Base-by-base conservation (phyloP, 2,888 invertebrate species). In the Ischnus inquisitorius region DNA sequence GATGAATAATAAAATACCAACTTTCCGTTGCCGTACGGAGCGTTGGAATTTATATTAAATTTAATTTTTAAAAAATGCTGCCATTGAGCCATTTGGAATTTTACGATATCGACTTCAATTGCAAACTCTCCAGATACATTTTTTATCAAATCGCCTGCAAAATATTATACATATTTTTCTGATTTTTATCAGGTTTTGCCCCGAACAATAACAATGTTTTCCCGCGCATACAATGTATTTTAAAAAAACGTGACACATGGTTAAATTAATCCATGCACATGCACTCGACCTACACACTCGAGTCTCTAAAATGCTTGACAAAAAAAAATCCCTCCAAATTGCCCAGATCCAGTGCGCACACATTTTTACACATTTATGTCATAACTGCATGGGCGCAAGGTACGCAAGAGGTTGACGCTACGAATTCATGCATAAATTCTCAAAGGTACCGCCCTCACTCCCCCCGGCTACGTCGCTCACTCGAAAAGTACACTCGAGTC, bases 401-500 rank as follows among this genome's bases (percentile, higher is more conserved):
- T 41, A 72, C 19, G 60, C 10, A 69, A 71, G 62, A 41, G 77
- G 48, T 75, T 82, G 69, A 79, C 75, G 75, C 72, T 79, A 78
- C 39, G 71, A 79, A 76, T 80, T 75, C 83, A 77, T 83, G 77
- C 74, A 83, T 80, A 80, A 83, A 72, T 77, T 77, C 80, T 80
- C 80, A 80, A 80, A 80, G 67, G 80, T 68, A 34, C 28, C 48
- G 22, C 28, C 3, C 72, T 12, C 22, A 10, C 10, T 10, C 54
- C 22, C 22, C 54, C 57, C 22, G 77, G 83, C 80, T 80, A 75
- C 62, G 62, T 80, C 80, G 39, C 80, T 68, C 68, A 74, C 72
- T 80, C 54, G 57, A 80, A 79, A 83, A 74, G 77, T 51, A 28
- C 65, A 60, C 43, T 74, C 76, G 39, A 68, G 72, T 67, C 74